Evolutionary conservation across 2,797 vertebrate genomes (phyloP).

Genomic region (Siniperca obscura): DNA sequence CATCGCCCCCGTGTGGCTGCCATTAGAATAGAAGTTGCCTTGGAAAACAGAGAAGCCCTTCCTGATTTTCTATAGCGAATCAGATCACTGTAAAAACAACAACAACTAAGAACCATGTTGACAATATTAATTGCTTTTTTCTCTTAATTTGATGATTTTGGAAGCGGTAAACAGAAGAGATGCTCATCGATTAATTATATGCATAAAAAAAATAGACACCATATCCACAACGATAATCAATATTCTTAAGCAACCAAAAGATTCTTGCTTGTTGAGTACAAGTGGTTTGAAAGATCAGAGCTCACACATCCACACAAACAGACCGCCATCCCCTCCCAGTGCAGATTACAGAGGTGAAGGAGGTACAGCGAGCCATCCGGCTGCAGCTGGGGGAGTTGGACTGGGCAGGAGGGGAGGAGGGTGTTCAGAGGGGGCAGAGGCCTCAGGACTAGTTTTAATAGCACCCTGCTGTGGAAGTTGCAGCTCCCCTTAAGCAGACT

Average conservation of each 20-base stretch:
- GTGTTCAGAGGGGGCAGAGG: slow-evolving; percentile 53
- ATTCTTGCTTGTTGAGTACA: slow-evolving; percentile 78
- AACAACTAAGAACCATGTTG: slow-evolving; percentile 28
- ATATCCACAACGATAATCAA: slow-evolving; percentile 82
- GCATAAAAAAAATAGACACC: slow-evolving; percentile 74
- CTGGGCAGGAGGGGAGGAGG: slow-evolving; percentile 18
- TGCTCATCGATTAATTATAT: slow-evolving; percentile 58
- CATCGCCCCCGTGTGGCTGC: slow-evolving; percentile 78
- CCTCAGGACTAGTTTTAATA: slow-evolving; percentile 85
- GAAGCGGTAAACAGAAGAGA: slow-evolving; percentile 72
- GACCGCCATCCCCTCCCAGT: slow-evolving; percentile 25
- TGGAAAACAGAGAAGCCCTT: slow-evolving; percentile 73
- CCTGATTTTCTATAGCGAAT: slow-evolving; percentile 58
- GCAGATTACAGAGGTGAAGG: slow-evolving; percentile 31
- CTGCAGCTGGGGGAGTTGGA: slow-evolving; percentile 10
- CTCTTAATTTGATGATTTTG: slow-evolving; percentile 51
- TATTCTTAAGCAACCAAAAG: slow-evolving; percentile 79
- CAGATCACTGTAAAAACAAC: slow-evolving; percentile 54
- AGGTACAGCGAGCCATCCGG: neutral
- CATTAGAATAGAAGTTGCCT: slow-evolving; percentile 67
- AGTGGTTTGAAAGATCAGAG: slow-evolving; percentile 77
- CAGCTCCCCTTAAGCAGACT: slow-evolving; percentile 88
- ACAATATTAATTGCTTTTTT: slow-evolving; percentile 28
- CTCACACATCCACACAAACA: slow-evolving; percentile 56
- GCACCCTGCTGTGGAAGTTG: slow-evolving; percentile 89